These are phyloP conservation scores for Antechinus stuartii DNA, from an alignment of 2,113 vertebrate genomes.

Conservation along the genomic window DNA sequence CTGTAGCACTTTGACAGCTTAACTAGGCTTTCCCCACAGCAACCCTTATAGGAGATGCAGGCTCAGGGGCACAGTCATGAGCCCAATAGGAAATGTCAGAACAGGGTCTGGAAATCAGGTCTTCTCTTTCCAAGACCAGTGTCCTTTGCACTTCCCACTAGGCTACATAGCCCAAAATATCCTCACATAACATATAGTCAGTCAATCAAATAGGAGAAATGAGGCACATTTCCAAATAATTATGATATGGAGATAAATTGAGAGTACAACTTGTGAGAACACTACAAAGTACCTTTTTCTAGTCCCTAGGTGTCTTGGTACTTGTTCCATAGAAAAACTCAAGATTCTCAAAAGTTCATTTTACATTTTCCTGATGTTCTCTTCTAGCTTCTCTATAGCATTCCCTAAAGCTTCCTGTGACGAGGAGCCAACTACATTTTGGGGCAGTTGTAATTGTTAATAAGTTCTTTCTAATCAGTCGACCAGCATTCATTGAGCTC, in stretches of 20 bases:
- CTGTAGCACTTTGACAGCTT: background rate
- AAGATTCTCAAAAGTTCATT: background rate
- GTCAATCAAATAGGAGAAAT: background rate
- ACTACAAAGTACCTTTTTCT: background rate
- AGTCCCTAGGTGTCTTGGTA: background rate
- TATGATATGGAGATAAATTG: background rate
- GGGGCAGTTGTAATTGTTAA: background rate
- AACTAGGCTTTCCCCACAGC: background rate
- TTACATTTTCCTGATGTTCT: background rate
- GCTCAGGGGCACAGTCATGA: background rate
- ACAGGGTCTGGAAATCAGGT: background rate
- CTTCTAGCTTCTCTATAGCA: background rate
- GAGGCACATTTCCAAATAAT: background rate
- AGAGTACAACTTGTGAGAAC: background rate
- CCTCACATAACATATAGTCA: background rate
- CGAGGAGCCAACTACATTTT: background rate
- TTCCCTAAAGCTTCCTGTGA: background rate
- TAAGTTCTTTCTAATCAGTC: background rate
- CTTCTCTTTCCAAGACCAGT: background rate
- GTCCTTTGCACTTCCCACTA: background rate
- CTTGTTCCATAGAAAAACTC: background rate
- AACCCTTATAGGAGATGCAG: background rate
- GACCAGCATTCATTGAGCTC: background rate
- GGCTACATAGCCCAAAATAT: background rate
- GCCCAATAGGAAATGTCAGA: background rate